phyloP scores from a whole-genome alignment of 2,888 invertebrate genomes.

The Dryobota labecula region DNA sequence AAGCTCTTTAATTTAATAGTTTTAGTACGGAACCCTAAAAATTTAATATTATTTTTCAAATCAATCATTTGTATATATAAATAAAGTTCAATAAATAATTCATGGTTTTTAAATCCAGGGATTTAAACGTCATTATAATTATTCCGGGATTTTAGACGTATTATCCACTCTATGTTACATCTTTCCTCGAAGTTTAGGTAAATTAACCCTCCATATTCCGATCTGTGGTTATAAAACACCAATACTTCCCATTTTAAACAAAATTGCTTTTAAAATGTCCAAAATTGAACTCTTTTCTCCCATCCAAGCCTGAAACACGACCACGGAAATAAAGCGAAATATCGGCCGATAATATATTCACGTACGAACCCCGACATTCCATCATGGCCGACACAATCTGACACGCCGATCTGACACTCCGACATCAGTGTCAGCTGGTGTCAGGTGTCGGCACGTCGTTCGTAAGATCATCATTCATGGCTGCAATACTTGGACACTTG shows the following conservation, averaged over 20 bases:
- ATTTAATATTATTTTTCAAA: no score
- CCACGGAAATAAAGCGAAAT: slow-evolving; percentile 20
- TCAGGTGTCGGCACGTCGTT: slow-evolving; percentile 50
- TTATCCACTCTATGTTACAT: no score
- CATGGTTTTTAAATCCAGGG: no score
- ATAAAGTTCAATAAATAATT: no score
- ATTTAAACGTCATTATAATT: no score
- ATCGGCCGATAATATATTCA: slow-evolving; percentile 40
- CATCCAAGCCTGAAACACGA: slow-evolving; percentile 3
- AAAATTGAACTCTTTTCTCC: background rate
- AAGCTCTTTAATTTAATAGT: no score
- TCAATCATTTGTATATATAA: no score
- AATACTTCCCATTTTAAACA: background rate
- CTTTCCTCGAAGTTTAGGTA: no score
- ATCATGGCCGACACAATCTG: slow-evolving; percentile 55
- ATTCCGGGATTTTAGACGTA: no score
- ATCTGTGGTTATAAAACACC: no score
- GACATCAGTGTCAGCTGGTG: slow-evolving; percentile 51
- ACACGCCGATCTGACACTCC: slow-evolving; percentile 52
- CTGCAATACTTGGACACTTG: slow-evolving; percentile 35
- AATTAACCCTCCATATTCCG: no score
- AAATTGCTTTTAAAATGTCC: background rate
- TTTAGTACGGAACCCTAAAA: no score
- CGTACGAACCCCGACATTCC: slow-evolving; percentile 29
- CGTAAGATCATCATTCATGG: slow-evolving; percentile 57